phyloP scores from a whole-genome alignment of 2,113 vertebrate genomes.

The Clinocottus analis region DNA sequence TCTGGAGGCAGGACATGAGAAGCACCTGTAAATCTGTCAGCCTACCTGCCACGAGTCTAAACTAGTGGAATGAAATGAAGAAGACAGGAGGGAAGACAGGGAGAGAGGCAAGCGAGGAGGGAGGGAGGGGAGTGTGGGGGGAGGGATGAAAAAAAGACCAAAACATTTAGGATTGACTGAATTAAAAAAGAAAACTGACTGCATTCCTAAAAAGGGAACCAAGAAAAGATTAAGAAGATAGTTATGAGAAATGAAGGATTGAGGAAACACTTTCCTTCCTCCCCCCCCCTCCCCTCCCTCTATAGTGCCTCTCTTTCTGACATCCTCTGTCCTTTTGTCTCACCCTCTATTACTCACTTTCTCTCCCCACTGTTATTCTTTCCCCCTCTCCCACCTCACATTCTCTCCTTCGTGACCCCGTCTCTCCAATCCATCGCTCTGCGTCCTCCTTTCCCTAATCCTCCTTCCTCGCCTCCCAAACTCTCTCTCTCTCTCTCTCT shows the following conservation, averaged over 20 bases:
- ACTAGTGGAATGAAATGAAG: slow-evolving; percentile 57
- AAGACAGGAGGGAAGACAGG: slow-evolving; percentile 42
- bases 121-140: background rate
- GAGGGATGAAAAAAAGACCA: background rate
- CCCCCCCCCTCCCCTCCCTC: background rate
- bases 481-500: slow-evolving; percentile 18
- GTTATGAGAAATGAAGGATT: background rate
- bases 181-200: slow-evolving; percentile 3
- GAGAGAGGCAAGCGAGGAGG: slow-evolving; percentile 1
- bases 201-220: background rate
- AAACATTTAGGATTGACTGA: background rate
- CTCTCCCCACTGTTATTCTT: slow-evolving; percentile 13
- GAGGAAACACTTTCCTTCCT: too few relatives aligned
- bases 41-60: slow-evolving; percentile 63
- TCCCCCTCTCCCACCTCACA: background rate
- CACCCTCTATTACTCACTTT: background rate
- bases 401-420: background rate
- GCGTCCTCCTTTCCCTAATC: slow-evolving; percentile 13
- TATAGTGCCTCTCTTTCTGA: background rate
- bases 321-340: slow-evolving; percentile 1
- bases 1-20: slow-evolving; percentile 58
- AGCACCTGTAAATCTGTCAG: slow-evolving; percentile 78
- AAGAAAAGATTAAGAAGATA: background rate
- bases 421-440: background rate
- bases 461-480: slow-evolving; percentile 34